Evolutionary conservation across 2,797 vertebrate genomes (phyloP), one percentile per base, ranked within the genome.

Genomic region (Dipus sagitta): DNA sequence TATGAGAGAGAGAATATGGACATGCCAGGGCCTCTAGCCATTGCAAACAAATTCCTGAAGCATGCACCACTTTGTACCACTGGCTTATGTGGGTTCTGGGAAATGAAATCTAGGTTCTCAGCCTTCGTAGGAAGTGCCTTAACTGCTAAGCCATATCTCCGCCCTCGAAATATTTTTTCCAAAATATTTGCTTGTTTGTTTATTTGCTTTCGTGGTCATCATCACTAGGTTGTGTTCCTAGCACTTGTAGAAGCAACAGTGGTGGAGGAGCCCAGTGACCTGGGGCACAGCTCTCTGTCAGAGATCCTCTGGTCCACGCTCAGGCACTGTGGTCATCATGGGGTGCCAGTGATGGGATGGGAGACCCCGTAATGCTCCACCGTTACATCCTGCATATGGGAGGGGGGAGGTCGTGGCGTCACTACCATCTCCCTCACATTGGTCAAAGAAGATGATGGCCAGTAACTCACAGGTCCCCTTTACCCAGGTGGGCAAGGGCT

Each of bases 391-490:
- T 60, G 95, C 94, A 98, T 82, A 52, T 97, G 86, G 0, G 7
- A 90, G 0, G 98, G 98, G 2, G 34, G 67, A 0, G 98, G 98
- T 52, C 99, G 98, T 0, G 99, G 99, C 4, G 99, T 98, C 97
- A 99, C 99, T 42, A 98, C 97, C 28, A 99, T 99, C 96, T 99
- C 99, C 4, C 97, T 99, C 90, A 99, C 95, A 0, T 98, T 98
- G 92, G 98, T 99, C 99, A 52, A 98, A 97, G 96, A 99, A 98
- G 15, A 99, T 97, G 94, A 99, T 98, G 7, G 97, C 99, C 24
- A 98, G 98, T 0, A 99, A 99, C 95, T 99, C 98, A 3, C 2
- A 0, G 99, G 99, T 0, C 97, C 0, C 93, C 97, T 0, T 13
- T 52, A 13, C 99, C 99, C 96, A 99, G 90, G 97, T 98, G 98